phyloP scores from a whole-genome alignment of 2,888 invertebrate species.

The Clanis bilineata region DNA sequence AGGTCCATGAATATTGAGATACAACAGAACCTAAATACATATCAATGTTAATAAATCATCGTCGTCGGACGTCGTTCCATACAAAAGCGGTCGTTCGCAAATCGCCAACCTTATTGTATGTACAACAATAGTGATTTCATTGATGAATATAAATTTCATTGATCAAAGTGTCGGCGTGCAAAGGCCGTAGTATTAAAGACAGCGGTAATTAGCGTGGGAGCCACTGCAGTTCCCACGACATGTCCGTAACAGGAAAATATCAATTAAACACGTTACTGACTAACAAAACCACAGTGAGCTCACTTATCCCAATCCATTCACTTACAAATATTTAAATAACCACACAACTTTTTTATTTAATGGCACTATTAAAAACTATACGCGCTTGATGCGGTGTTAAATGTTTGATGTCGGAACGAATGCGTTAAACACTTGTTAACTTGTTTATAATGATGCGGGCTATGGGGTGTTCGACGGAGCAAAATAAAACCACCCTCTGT shows the following conservation, averaged over 20 bases:
- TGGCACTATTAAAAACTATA: not conserved
- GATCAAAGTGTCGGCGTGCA: slow-evolving; percentile 50
- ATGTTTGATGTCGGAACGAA: not conserved
- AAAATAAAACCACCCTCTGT: not conserved
- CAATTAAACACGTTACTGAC: slow-evolving; percentile 43
- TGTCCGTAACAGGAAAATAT: slow-evolving; percentile 61
- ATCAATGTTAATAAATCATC: slow-evolving; percentile 17
- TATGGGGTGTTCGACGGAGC: not conserved
- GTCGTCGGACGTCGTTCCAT: slow-evolving; percentile 35
- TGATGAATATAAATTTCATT: slow-evolving; percentile 69
- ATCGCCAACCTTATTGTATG: slow-evolving; percentile 42
- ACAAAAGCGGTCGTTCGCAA: slow-evolving; percentile 41
- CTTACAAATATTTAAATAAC: slow-evolving; percentile 11
- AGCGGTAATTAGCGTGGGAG: slow-evolving; percentile 73
- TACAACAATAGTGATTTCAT: slow-evolving; percentile 57
- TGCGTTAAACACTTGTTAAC: not conserved
- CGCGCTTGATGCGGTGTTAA: not conserved
- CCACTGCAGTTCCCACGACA: slow-evolving; percentile 63
- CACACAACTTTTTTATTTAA: slow-evolving; percentile 8
- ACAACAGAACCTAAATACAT: not conserved
- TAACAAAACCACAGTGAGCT: slow-evolving; percentile 8
- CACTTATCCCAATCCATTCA: slow-evolving; percentile 12
- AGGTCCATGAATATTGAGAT: not conserved
- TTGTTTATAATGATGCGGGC: not conserved
- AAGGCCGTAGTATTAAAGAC: slow-evolving; percentile 55